Evolutionary conservation across 2,113 vertebrate species (phyloP), one percentile per base, ranked within the genome.

Genomic region (Opisthocomus hoazin): DNA sequence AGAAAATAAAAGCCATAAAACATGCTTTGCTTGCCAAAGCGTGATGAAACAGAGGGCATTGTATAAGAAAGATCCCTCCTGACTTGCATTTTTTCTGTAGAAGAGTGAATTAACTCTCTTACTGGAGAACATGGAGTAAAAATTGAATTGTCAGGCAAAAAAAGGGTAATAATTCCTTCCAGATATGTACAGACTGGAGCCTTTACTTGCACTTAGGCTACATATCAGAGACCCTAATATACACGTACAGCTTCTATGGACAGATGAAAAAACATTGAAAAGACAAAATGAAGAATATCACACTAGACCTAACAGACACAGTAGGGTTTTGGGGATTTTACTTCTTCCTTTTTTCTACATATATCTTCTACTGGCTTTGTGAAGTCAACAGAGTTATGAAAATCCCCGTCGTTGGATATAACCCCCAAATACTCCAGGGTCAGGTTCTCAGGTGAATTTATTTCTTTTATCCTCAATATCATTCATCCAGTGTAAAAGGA

Each of bases 1-100:
- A 76, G 76, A 92, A 96, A 95, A 89, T 56, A 93, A 94, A 92
- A 94, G 18, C 19, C 57, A 61, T 91, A 94, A 90, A 96, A 68
- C 61, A 89, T 53, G 10, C 29, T 77, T 89, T 87, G 22, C 60
- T 90, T 93, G 68, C 64, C 64, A 81, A 85, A 89, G 20, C 71
- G 39, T 71, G 93, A 93, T 93, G 81, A 90, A 94, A 90, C 57
- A 83, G n/a, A 46, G 22, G 36, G 12, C 24, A 78, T 92, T 91
- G 53, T 58, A 60, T 51, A 60, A 51, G 73, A 84, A 81, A 82
- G 18, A 73, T 89, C 80, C 61, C n/a, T 54, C 12, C 41, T 89
- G 57, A 53, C 36, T 92, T 64, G 34, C 57, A 92, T 90, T 89
- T 94, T 95, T 57, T n/a, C 65, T 77, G 17, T 0, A 0, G 61